phyloP scores from a whole-genome alignment of 30 jellyfish, hydroid and myxozoan genomes.

The Morbakka virulenta region DNA sequence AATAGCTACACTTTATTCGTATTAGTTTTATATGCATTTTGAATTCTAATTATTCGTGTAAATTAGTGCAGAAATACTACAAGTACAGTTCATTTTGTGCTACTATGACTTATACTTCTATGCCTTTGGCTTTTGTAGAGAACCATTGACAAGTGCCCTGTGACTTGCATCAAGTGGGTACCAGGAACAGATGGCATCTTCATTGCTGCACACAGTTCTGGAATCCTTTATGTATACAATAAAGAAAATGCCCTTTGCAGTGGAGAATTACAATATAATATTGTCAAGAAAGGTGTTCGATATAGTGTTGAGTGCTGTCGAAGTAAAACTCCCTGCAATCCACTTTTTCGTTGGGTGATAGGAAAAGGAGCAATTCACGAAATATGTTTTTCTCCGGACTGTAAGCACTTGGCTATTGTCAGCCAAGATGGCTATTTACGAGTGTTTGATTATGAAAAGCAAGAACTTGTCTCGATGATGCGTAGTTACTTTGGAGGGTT shows the following conservation, averaged over 20 bases:
- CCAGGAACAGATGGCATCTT: constrained; percentile 89
- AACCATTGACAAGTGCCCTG: constrained; percentile 78
- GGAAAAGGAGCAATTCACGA: constrained; percentile 85
- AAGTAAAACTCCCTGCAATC: constrained; percentile 66
- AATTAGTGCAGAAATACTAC: no score
- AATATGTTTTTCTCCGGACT: constrained; percentile 89
- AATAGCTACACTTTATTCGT: no score
- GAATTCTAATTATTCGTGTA: no score
- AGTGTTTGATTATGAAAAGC: constrained; percentile 83
- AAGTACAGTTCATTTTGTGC: no score
- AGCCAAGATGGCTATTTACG: constrained; percentile 92
- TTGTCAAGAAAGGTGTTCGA: constrained; percentile 57
- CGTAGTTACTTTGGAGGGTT: constrained; percentile 92
- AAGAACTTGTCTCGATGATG: constrained; percentile 83
- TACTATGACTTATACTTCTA: no score
- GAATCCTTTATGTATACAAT: constrained; percentile 75
- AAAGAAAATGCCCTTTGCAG: constrained; percentile 66
- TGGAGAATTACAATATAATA: constrained; percentile 60
- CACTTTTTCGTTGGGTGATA: constrained; percentile 77
- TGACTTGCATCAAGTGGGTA: constrained; percentile 88
- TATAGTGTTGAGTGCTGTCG: constrained; percentile 62
- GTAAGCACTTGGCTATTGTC: constrained; percentile 79
- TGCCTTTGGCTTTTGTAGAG: constrained; percentile 47
- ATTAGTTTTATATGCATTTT: no score
- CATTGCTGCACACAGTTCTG: constrained; percentile 78